Conservation (phyloP, 2,797 vertebrate species). For the Phrynocephalus forsythii region DNA sequence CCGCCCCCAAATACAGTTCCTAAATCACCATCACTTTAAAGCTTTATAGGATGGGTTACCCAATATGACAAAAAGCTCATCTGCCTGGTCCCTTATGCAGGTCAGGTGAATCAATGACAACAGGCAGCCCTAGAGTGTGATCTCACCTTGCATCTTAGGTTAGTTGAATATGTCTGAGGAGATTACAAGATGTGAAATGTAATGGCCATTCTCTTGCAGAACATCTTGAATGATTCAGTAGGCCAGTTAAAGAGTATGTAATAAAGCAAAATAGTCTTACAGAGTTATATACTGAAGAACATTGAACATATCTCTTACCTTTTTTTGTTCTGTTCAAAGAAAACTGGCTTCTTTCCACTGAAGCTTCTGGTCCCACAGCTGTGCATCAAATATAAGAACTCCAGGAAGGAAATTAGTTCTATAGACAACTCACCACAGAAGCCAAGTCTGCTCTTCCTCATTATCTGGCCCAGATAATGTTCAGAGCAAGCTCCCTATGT, state of each 20-base stretch:
- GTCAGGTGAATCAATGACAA: too few relatives aligned
- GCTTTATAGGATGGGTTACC: too few relatives aligned
- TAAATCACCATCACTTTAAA: too few relatives aligned
- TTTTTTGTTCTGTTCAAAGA: slow-evolving; percentile 3
- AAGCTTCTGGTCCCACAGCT: slow-evolving; percentile 2
- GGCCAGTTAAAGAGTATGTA: neutral
- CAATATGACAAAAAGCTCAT: too few relatives aligned
- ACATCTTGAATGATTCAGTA: neutral
- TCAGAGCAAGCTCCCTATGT: neutral
- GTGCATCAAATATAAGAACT: accelerated
- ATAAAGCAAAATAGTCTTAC: neutral
- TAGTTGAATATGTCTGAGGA: neutral
- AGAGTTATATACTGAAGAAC: neutral
- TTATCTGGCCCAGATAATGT: neutral
- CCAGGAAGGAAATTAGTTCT: slow-evolving; percentile 62
- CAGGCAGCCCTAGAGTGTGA: too few relatives aligned
- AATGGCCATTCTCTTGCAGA: neutral
- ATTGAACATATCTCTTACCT: slow-evolving; percentile 43
- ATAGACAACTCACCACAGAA: slow-evolving; percentile 57
- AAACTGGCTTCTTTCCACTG: neutral
- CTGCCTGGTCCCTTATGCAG: too few relatives aligned
- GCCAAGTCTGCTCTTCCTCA: slow-evolving; percentile 18
- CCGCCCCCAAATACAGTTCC: too few relatives aligned
- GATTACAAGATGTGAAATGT: neutral
- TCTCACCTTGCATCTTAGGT: too few relatives aligned